Percentiles rank a stretch among this genome's conserved stretches.
These are phyloP conservation scores for Caracal caracal DNA, from an alignment of 2,113 vertebrate genomes.

Conservation along the genomic window DNA sequence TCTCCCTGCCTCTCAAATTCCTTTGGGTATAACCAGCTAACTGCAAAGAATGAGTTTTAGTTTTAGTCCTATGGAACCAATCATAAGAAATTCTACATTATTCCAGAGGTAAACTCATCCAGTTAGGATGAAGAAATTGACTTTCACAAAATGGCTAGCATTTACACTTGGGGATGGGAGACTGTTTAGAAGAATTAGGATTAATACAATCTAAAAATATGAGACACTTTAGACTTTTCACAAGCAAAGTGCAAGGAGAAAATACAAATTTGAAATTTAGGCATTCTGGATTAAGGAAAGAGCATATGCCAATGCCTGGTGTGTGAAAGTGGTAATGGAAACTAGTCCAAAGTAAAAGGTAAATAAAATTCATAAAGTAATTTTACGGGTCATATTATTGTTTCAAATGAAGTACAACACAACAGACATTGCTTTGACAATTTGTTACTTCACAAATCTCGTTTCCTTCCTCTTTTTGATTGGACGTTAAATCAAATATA, in stretches of 20 bases:
- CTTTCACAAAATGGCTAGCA: background rate
- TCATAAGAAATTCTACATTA: background rate
- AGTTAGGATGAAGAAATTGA: background rate
- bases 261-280: background rate
- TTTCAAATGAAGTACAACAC: background rate
- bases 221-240: background rate
- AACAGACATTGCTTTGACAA: background rate
- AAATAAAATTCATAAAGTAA: background rate
- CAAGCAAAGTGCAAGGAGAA: background rate
- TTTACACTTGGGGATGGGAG: background rate
- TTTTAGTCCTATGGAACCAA: background rate
- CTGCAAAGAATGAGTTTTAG: background rate
- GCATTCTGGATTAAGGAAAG: background rate
- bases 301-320: background rate
- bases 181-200: background rate
- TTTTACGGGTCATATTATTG: background rate
- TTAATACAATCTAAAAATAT: constrained; percentile 20
- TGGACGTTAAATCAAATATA: background rate
- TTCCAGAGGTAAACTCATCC: background rate
- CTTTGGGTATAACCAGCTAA: background rate
- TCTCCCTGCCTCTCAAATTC: background rate
- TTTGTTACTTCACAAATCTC: background rate
- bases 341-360: background rate
- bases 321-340: background rate
- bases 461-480: background rate